phyloP scores from a whole-genome alignment of 2,797 vertebrate species.

The Mus minutoides region DNA sequence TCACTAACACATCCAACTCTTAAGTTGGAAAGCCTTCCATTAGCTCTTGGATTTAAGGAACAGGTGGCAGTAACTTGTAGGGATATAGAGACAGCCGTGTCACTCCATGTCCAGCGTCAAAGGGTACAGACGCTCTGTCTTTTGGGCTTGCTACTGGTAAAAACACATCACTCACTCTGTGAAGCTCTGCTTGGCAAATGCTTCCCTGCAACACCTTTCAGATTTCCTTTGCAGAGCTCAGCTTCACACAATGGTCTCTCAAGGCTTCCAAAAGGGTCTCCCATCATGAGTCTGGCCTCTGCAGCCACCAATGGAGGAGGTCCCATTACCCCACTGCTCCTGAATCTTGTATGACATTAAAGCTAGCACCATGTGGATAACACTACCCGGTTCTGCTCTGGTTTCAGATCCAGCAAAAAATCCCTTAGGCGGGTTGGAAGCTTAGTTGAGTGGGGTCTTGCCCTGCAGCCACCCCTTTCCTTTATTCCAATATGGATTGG shows the following conservation, averaged over 20 bases:
- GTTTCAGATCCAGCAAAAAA: neutral
- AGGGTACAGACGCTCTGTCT: neutral
- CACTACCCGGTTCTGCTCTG: neutral
- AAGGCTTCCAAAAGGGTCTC: neutral
- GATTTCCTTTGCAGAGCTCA: neutral
- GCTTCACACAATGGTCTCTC: neutral
- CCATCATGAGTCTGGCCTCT: neutral
- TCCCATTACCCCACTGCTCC: too few species aligned
- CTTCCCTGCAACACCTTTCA: neutral
- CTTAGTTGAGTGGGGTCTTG: neutral
- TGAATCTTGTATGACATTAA: neutral
- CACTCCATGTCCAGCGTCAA: neutral
- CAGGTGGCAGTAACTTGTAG: neutral
- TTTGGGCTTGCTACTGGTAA: neutral
- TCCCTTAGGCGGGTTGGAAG: neutral
- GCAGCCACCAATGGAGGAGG: neutral
- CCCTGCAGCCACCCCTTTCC: neutral
- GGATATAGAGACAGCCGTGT: neutral
- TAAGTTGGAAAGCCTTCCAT: neutral
- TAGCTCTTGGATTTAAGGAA: slow-evolving; percentile 20
- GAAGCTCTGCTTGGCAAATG: neutral
- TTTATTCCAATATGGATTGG: neutral
- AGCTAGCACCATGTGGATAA: too few species aligned
- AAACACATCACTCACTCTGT: neutral
- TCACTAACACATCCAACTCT: neutral